Base-by-base conservation (phyloP, 2,888 invertebrate genomes). In the Cantharis rustica region DNA sequence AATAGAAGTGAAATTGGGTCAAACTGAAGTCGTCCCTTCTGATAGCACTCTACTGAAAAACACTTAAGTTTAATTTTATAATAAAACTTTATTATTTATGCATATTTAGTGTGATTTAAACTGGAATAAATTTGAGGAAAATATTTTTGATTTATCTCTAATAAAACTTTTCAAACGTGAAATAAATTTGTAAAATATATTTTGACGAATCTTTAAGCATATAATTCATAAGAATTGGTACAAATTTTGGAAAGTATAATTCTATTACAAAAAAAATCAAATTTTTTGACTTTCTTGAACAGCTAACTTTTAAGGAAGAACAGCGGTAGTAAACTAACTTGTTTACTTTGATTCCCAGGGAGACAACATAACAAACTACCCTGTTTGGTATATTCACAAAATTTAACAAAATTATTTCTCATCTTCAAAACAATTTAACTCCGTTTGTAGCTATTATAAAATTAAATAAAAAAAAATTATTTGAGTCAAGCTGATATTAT, bases 1-100 rank as follows among this genome's bases (percentile, higher is more conserved):
- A 72, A 72, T 66, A 27, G 66, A 72, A 72, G 72, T 66, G 64
- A 72, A 69, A 72, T 47, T 63, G 17, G 72, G 72, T 27, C 72
- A 20, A 72, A 26, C 72, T 17, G 66, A 72, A 66, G 31, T 47
- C 16, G 66, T 64, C 66, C 72, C 16, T 72, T 72, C 16, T 72
- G 66, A 72, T 72, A 66, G 20, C 31, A 13, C 20, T 61, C 17
- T 16, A 15, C 47, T 64, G 27, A 72, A 72, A 27, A 72, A 47
- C 72, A 26, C 72, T 71, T 66, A 72, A 66, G 23, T 66, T 72
- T 61, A 16, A 66, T 72, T 72, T 47, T 23, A 47, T 47, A 47
- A 47, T 47, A 47, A 47, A 47, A 47, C 47, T 47, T 47, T 47
- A 47, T 47, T 47, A 47, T 47, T 47, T 63, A 72, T 72, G 66